Conservation (phyloP, 2,888 invertebrate genomes). For the Watsonalla cultraria region DNA sequence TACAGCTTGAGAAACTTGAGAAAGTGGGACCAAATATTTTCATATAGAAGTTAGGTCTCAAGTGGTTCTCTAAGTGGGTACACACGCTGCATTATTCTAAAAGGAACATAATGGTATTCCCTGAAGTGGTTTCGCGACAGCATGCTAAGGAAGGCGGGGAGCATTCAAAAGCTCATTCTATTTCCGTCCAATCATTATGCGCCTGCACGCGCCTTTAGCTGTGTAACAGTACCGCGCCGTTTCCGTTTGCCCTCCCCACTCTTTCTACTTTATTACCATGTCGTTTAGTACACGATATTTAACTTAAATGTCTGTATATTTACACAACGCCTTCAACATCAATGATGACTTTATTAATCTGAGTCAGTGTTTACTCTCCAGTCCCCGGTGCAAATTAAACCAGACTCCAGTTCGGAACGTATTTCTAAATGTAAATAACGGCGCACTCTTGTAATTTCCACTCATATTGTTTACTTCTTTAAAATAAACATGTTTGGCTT, state of each 20-base stretch:
- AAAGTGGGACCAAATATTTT: not conserved
- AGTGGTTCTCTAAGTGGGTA: conserved; percentile 26
- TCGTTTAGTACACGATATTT: conserved; percentile 50
- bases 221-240: conserved; percentile 68
- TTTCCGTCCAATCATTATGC: conserved; percentile 73
- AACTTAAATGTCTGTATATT: conserved; percentile 38
- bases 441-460: not conserved
- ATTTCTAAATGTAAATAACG: not conserved
- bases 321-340: conserved; percentile 31
- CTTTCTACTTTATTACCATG: conserved; percentile 47
- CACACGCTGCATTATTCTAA: conserved; percentile 34
- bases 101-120: conserved; percentile 54
- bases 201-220: conserved; percentile 67
- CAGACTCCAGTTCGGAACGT: not conserved
- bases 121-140: conserved; percentile 65
- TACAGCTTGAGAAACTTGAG: no score
- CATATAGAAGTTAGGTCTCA: conserved; percentile 6
- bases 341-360: conserved; percentile 16
- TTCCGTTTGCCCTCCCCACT: conserved; percentile 62
- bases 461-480: not conserved
- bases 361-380: not conserved
- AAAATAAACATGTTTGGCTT: conserved; percentile 10
- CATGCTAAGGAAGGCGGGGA: conserved; percentile 49
- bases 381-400: no score
- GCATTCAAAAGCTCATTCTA: conserved; percentile 59